Evolutionary conservation across 2,113 vertebrate genomes (phyloP), one percentile per base, ranked within the genome.

Genomic region (Peromyscus leucopus): DNA sequence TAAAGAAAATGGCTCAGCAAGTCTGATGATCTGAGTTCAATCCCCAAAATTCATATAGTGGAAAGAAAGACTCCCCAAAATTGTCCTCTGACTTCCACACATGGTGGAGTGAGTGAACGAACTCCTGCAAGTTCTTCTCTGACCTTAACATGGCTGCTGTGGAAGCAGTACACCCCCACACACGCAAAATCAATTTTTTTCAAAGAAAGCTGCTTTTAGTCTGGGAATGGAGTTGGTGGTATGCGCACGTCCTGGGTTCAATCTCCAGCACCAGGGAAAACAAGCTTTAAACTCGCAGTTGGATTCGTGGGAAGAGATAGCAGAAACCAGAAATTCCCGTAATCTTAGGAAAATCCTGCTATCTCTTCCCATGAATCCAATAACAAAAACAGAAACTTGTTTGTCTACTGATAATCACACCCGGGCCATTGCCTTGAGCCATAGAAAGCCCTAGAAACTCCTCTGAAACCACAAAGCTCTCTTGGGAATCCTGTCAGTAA

Each of bases 321-420:
- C 59, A 85, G 82, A 63, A 85, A 85, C 48, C 15, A 67, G 71
- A 48, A 95, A 69, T 95, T 95, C 75, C 69, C 36, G 42, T 16
- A 57, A 31, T 15, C 19, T 71, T 17, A 61, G 59, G 79, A n/a
- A 94, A 91, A 93, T 93, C 83, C 92, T 92, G 76, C 19, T 83
- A 89, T 94, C 39, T 93, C 42, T 94, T 95, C 67, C n/a, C 36
- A n/a, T 0, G 13, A 87, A 82, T 55, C 89, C 74, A 86, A 89
- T 51, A 94, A 75, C 67, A 63, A 93, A 95, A 97, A 75, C 78
- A 79, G 65, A 87, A 83, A 67, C 16, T 93, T 91, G n/a, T 92
- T 91, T 94, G n/a, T 90, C 46, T 91, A n/a, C 72, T 57, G 17
- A 74, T 93, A 88, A 83, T 93, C 69, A 89, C 33, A 71, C 59